Evolutionary conservation across 1,140 invertebrate genomes (phyloP).

Genomic region (Drosophila azteca): DNA sequence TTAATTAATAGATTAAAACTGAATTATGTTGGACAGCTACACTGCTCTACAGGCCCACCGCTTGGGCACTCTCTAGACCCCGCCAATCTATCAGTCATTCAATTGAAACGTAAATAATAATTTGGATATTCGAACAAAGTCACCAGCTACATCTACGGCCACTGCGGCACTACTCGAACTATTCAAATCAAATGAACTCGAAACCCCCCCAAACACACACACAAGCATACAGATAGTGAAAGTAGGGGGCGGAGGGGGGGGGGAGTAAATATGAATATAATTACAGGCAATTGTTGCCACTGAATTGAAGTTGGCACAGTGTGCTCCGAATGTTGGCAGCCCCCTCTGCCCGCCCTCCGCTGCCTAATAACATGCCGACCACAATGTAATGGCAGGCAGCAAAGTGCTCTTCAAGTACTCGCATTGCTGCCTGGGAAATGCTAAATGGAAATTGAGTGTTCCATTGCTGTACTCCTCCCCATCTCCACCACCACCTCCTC

Average conservation of each 20-base stretch:
- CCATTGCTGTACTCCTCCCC: too few species aligned
- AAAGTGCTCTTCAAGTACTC: too few species aligned
- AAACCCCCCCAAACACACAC: constrained; percentile 12
- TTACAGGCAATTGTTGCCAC: constrained; percentile 43
- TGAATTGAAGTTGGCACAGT: constrained; percentile 31
- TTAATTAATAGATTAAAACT: constrained; percentile 80
- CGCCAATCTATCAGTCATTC: constrained; percentile 46
- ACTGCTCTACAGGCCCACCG: constrained; percentile 11
- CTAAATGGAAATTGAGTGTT: too few species aligned
- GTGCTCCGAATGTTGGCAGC: neutral
- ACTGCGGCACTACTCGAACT: constrained; percentile 5
- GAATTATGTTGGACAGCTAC: constrained; percentile 55
- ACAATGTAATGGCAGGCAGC: too few species aligned
- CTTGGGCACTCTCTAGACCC: neutral
- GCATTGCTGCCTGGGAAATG: too few species aligned
- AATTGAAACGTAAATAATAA: constrained; percentile 76
- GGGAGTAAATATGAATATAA: constrained; percentile 55
- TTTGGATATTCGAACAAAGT: constrained; percentile 19
- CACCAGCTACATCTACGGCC: too few species aligned
- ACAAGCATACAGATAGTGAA: neutral
- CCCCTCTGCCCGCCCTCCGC: too few species aligned
- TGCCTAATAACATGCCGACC: too few species aligned
- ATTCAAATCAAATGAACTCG: constrained; percentile 56
- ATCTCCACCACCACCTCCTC: too few species aligned
- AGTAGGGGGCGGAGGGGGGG: too few species aligned